Percentiles rank a stretch among this genome's conserved stretches.
Evolutionary conservation across 37 sponge, comb jelly and placozoan species (phyloP).

Genomic region (Aplysina aerophoba): DNA sequence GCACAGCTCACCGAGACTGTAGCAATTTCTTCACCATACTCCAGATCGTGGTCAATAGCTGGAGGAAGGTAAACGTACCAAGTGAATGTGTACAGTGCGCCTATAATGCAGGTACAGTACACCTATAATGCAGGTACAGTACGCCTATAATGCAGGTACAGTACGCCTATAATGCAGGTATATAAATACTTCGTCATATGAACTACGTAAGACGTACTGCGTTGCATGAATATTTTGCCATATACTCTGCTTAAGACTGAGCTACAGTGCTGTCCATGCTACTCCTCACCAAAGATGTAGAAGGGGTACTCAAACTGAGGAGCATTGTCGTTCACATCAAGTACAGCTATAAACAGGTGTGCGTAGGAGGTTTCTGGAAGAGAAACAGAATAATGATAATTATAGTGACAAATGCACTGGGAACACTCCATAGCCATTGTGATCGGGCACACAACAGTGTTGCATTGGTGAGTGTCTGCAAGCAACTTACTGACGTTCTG

Average conservation of each 20-base stretch:
- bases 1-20: conserved; percentile 8
- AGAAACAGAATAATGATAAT: not conserved
- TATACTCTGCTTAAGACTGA: too few species aligned
- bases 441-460: too few species aligned
- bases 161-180: too few species aligned
- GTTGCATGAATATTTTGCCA: too few species aligned
- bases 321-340: conserved; percentile 28
- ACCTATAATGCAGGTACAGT: too few species aligned
- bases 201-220: too few species aligned
- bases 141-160: too few species aligned
- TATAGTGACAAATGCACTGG: too few species aligned
- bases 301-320: conserved; percentile 27
- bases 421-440: too few species aligned
- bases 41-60: conserved; percentile 34
- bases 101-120: not conserved
- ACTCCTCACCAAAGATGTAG: conserved; percentile 13
- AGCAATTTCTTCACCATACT: conserved; percentile 28
- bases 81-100: not conserved
- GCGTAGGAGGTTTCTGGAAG: conserved; percentile 10
- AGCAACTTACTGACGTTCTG: not conserved
- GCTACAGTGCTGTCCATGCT: too few species aligned
- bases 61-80: not conserved
- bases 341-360: not conserved
- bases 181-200: too few species aligned
- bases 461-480: not conserved